Evolutionary conservation across 2,888 invertebrate species (phyloP).

Genomic region (Stenoptilia bipunctidactyla): DNA sequence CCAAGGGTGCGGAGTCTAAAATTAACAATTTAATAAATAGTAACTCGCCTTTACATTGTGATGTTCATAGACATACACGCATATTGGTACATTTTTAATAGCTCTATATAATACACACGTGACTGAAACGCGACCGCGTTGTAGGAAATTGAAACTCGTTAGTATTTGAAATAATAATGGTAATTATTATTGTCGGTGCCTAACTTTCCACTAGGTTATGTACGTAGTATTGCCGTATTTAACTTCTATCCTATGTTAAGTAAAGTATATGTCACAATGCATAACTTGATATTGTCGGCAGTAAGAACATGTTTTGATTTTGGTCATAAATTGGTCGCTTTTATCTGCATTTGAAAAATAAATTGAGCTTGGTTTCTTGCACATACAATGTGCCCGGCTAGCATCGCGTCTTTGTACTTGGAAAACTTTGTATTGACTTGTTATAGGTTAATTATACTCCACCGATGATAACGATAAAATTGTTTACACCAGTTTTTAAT

Average conservation of each 20-base stretch:
- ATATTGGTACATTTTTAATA: conserved; percentile 57
- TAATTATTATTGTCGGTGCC: conserved; percentile 42
- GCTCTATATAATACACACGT: conserved; percentile 50
- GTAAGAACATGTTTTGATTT: conserved; percentile 28
- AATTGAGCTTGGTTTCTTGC: conserved; percentile 15
- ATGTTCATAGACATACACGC: conserved; percentile 61
- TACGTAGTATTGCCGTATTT: conserved; percentile 34
- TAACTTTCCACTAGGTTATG: conserved; percentile 55
- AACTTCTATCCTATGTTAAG: conserved; percentile 59
- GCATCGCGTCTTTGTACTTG: conserved; percentile 16
- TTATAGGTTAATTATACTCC: conserved; percentile 58
- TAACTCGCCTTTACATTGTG: conserved; percentile 57
- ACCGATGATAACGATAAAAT: conserved; percentile 51
- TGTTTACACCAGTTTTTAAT: conserved; percentile 59
- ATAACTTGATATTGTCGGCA: conserved; percentile 42
- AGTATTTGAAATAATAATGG: conserved; percentile 39
- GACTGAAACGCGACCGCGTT: conserved; percentile 51
- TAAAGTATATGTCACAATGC: conserved; percentile 60
- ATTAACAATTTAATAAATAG: conserved; percentile 48
- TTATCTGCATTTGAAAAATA: conserved; percentile 16
- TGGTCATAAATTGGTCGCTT: conserved; percentile 25
- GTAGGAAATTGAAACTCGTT: conserved; percentile 49
- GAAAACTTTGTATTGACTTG: conserved; percentile 36
- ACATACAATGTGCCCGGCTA: neutral
- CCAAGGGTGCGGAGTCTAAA: conserved; percentile 59